Evolutionary conservation across 2,797 vertebrate genomes (phyloP).

Genomic region (Vultur gryphus): DNA sequence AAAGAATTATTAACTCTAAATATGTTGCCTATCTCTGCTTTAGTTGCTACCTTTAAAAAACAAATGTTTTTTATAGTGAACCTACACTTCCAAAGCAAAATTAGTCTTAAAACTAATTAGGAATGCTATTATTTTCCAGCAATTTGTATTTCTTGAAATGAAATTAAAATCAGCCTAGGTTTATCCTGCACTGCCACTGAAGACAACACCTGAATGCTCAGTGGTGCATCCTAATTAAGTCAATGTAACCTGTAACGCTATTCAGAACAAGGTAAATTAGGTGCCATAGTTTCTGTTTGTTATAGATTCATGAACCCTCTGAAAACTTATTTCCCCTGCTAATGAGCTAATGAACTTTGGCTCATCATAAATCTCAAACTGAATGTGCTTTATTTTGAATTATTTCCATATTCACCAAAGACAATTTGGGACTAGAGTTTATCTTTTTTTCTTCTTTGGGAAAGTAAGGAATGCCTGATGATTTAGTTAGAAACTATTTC

Average conservation of each 20-base stretch:
- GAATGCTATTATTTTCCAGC: neutral
- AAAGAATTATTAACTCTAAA: neutral
- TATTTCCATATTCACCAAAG: constrained; percentile 46
- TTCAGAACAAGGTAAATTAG: constrained; percentile 53
- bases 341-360: constrained; percentile 47
- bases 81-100: neutral
- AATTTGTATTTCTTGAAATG: neutral
- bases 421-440: neutral
- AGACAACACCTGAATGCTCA: neutral
- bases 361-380: constrained; percentile 45
- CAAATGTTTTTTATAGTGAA: neutral
- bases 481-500: neutral
- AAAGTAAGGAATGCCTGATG: neutral
- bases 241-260: constrained; percentile 17
- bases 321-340: constrained; percentile 48
- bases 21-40: neutral
- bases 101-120: neutral
- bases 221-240: neutral
- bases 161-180: neutral
- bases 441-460: neutral
- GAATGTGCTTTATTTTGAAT: constrained; percentile 39
- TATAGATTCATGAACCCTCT: constrained; percentile 42
- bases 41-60: neutral
- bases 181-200: neutral
- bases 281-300: constrained; percentile 3